A percentile compares a stretch with the other conserved stretches of the same genome.
Evolutionary conservation across 2,797 vertebrate genomes (phyloP).

Genomic region (Pogonophryne albipinna): DNA sequence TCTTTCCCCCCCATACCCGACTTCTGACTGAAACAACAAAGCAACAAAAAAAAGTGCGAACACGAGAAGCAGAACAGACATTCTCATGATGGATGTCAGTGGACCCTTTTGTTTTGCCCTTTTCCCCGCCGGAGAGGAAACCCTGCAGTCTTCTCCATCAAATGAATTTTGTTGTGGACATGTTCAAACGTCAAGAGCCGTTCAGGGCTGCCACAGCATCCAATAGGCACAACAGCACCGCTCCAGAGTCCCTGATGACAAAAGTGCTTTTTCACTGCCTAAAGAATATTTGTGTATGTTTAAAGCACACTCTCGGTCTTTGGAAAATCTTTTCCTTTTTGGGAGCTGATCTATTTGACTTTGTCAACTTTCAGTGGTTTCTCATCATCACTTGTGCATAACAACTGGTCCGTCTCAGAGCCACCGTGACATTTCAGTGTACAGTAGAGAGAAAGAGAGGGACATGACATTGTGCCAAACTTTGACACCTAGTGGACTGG

Average conservation of each 20-base stretch:
- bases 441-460: conserved; percentile 62
- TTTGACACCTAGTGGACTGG: conserved; percentile 75
- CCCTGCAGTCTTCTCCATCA: conserved; percentile 88
- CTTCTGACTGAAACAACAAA: conserved; percentile 57
- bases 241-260: conserved; percentile 90
- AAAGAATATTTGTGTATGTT: conserved; percentile 94
- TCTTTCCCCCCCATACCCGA: conserved; percentile 81
- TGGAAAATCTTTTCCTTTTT: conserved; percentile 84
- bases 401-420: conserved; percentile 87
- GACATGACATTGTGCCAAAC: conserved; percentile 85
- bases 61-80: conserved; percentile 53
- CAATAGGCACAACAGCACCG: conserved; percentile 77
- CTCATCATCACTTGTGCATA: conserved; percentile 90
- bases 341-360: conserved; percentile 89
- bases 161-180: conserved; percentile 92
- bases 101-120: conserved; percentile 86
- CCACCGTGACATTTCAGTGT: conserved; percentile 62
- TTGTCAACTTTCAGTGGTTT: conserved; percentile 92
- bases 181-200: conserved; percentile 87
- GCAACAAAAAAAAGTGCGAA: conserved; percentile 58
- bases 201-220: conserved; percentile 84
- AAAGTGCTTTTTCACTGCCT: conserved; percentile 99
- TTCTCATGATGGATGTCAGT: conserved; percentile 86
- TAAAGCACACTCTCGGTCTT: conserved; percentile 89
- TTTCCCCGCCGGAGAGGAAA: conserved; percentile 86